Conservation (phyloP, 2,113 vertebrate genomes). For the Neoarius graeffei region DNA sequence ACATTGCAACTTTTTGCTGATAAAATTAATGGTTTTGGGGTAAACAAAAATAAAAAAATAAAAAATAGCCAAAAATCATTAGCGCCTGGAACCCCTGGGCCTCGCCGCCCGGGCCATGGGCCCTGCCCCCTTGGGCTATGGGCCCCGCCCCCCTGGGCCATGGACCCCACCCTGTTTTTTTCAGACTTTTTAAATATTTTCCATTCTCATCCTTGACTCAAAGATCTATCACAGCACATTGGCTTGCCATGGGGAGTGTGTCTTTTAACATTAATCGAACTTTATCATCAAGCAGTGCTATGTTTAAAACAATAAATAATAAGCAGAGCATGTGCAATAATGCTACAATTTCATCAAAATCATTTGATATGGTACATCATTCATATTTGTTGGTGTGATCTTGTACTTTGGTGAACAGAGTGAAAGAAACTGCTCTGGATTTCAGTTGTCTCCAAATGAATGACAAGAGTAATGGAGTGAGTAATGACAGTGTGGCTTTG, state of each 20-base stretch:
- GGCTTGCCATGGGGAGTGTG: background rate
- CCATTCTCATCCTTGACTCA: too few relatives aligned
- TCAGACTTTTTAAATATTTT: too few relatives aligned
- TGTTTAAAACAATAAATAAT: background rate
- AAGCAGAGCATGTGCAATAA: background rate
- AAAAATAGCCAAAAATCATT: too few relatives aligned
- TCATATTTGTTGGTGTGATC: background rate
- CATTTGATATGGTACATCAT: background rate
- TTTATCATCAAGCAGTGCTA: background rate
- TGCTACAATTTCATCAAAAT: background rate
- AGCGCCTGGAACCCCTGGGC: too few relatives aligned
- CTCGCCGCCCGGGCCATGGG: too few relatives aligned
- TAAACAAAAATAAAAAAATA: too few relatives aligned
- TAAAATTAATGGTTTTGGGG: too few relatives aligned
- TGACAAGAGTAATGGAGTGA: background rate
- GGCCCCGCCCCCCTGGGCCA: too few relatives aligned
- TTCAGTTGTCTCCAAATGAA: background rate
- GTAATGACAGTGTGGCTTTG: background rate
- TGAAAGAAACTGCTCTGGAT: background rate
- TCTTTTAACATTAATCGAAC: background rate
- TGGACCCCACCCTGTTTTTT: too few relatives aligned
- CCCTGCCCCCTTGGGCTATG: too few relatives aligned
- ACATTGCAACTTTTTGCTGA: too few relatives aligned
- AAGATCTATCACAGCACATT: background rate
- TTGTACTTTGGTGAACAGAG: background rate